Base-by-base conservation (phyloP, 2,113 vertebrate genomes). In the Eurypyga helias region DNA sequence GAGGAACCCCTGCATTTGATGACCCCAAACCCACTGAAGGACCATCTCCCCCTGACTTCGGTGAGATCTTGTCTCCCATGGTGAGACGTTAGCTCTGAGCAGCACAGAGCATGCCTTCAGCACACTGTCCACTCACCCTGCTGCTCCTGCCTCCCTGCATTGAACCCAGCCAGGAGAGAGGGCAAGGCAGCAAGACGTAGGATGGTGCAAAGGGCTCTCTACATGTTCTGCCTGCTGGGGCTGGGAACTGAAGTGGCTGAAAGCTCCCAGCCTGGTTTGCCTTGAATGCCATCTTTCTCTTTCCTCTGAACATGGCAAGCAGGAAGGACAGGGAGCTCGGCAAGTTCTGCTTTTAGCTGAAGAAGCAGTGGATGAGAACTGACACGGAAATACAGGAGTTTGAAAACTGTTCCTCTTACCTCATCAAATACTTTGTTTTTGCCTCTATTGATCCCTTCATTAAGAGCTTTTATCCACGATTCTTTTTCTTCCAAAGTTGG, bases 381-480 rank as follows among this genome's bases (percentile, higher is more conserved):
- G 45, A 73, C 38, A 60, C 24, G 58, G 51, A 90, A 92, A 84
- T n/a, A 34, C 5, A 60, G 17, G 55, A 58, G 18, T 62, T 45
- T 60, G 21, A 66, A 87, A 76, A 69, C 24, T 13, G 7, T 29
- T 77, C 54, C 64, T 64, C 96, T 79, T 97, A 99, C 99, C 99
- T 99, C 99, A 93, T 99, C 99, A 66, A 99, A 99, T 46, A 99
- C 73, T 97, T 99, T 99, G 97, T 99, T 99, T 97, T 99, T 99
- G 82, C 99, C 99, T 92, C 98, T 98, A 81, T 91, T 98, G 97
- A 99, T 99, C 51, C 98, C 99, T 84, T 99, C 99, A 43, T 98
- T 98, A 83, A 99, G 97, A 46, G 99, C 99, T 97, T 99, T 99
- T 95, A 99, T 99, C 99, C 99, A 99, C 0, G 98, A 98, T 16